Conservation (phyloP, 2,888 invertebrate genomes). For the Homarus gammarus region DNA sequence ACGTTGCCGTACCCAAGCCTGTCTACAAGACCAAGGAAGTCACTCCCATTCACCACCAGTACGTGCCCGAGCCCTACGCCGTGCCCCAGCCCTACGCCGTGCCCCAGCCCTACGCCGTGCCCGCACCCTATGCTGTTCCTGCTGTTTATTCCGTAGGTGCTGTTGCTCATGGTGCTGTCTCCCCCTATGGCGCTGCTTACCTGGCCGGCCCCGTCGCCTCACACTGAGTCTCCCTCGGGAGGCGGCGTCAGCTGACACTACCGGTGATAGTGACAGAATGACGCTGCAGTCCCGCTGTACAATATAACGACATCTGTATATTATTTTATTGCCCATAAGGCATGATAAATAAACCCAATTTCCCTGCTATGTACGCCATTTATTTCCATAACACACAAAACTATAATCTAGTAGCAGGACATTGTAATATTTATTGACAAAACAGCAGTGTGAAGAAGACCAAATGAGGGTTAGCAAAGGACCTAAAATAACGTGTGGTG, state of each 20-base stretch:
- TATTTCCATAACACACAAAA: not conserved
- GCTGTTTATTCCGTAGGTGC: not conserved
- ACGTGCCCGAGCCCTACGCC: constrained; percentile 62
- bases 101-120: constrained; percentile 59
- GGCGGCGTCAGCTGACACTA: constrained; percentile 52
- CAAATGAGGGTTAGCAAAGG: too few relatives aligned
- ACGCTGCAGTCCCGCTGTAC: constrained; percentile 58
- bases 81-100: constrained; percentile 67
- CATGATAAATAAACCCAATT: not conserved
- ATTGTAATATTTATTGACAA: too few relatives aligned
- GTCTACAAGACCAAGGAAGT: constrained; percentile 66
- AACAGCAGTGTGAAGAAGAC: too few relatives aligned
- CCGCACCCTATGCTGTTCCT: constrained; percentile 25
- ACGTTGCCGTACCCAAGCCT: constrained; percentile 63
- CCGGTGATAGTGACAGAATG: constrained; percentile 21
- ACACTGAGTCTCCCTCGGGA: constrained; percentile 66
- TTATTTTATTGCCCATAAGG: not conserved
- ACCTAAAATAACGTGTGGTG: too few relatives aligned
- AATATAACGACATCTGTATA: not conserved
- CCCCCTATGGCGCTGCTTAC: constrained; percentile 21
- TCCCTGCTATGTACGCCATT: not conserved
- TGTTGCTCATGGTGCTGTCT: not conserved
- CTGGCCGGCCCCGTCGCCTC: not conserved
- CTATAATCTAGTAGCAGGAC: too few relatives aligned
- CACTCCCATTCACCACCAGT: constrained; percentile 63